Percentiles rank a stretch among this genome's conserved stretches.
Evolutionary conservation across 1,140 invertebrate species (phyloP).

Genomic region (Eubasilissa regina): DNA sequence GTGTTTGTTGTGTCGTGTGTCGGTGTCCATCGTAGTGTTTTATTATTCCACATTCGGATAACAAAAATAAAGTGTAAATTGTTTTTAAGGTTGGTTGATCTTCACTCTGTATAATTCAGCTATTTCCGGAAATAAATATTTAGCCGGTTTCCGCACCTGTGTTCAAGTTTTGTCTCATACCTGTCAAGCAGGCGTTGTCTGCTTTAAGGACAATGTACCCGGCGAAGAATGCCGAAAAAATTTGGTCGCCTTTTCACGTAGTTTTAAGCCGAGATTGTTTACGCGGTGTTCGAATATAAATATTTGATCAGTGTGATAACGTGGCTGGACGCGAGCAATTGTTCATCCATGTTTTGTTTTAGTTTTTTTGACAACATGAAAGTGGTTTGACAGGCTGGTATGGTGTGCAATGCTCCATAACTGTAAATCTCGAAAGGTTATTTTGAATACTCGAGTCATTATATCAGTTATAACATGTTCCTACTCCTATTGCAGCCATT

Average conservation of each 20-base stretch:
- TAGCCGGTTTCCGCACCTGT: neutral
- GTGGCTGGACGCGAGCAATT: neutral
- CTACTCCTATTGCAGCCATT: too few relatives aligned
- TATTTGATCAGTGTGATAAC: neutral
- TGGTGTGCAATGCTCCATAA: conserved; percentile 31
- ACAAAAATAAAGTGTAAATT: conserved; percentile 41
- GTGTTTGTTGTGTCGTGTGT: conserved; percentile 46
- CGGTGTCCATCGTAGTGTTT: conserved; percentile 39
- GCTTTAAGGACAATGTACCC: conserved; percentile 47
- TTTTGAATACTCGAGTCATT: conserved; percentile 44
- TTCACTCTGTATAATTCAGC: neutral
- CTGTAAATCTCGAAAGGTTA: conserved; percentile 41
- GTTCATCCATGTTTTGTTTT: neutral
- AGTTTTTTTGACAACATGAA: conserved; percentile 24
- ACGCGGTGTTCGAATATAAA: conserved; percentile 6
- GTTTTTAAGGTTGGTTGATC: conserved; percentile 43
- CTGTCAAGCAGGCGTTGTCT: conserved; percentile 54
- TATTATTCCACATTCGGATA: conserved; percentile 41
- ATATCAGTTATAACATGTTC: neutral
- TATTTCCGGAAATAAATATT: neutral
- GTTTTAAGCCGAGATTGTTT: conserved; percentile 26
- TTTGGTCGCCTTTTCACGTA: conserved; percentile 28
- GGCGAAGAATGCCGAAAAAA: conserved; percentile 47
- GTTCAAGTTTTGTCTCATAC: conserved; percentile 35
- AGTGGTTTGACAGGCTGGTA: conserved; percentile 47